Base-by-base conservation (phyloP, 2,797 vertebrate species). In the Aselliscus stoliczkanus region DNA sequence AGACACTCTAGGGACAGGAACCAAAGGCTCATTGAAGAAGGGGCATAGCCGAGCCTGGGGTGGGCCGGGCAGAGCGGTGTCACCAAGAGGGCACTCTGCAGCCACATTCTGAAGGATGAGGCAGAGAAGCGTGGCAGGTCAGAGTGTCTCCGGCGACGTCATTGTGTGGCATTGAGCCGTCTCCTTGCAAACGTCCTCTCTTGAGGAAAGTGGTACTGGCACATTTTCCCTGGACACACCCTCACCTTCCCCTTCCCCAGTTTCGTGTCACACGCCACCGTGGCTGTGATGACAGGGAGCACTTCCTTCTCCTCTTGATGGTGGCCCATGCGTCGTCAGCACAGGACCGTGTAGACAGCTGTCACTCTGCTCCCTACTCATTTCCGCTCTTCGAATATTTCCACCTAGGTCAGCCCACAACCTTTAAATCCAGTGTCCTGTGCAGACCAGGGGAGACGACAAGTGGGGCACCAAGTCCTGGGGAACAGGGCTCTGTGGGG, bases 321-420 rank as follows among this genome's bases (percentile, higher is more conserved):
- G 15, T 18, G 65, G 73, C 18, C 80, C 69, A 14, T 44, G 15
- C 0, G 9, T 54, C 79, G 70, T 75, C 37, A 31, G 31, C 2
- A 1, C 34, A 50, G 34, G 7, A 14, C 42, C 12, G 4, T 12
- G 12, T 1, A 14, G 60, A 79, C 34, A 44, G 31, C 56, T 44
- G 54, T 58, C 52, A 25, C 42, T 64, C 37, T 2, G 2, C 25
- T 34, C 15, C 52, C 58, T 8, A 15, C 29, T 69, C 47, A 37
- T 80, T 84, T 39, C 72, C 80, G 29, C 6, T 52, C 73, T 79
- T 90, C 39, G 39, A 27, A 67, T 73, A 62, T 88, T 82, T 76
- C 86, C 56, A 77, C 27, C 64, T 31, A 1, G 27, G 72, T 50
- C 34, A 56, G 42, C 27, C 64, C 62, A 72, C 42, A 69, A n/a